These are phyloP conservation scores for Neoascia interrupta DNA, from an alignment of 2,888 invertebrate species.

Conservation along the genomic window DNA sequence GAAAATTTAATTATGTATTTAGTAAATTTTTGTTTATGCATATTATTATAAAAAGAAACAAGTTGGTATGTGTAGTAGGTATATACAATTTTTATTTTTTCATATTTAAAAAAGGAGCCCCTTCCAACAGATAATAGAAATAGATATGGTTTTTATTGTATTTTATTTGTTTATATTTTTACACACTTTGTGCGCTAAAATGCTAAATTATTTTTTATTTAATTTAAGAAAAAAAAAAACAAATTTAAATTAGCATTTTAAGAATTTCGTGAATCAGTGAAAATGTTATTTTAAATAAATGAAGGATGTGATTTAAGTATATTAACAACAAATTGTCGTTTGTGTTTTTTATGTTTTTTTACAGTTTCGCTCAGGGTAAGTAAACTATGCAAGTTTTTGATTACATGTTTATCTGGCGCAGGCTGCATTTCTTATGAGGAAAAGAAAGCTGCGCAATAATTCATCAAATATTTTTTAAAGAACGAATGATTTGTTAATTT, in stretches of 20 bases:
- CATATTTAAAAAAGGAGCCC: too few species aligned
- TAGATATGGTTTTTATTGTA: conserved; percentile 31
- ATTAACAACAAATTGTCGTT: conserved; percentile 30
- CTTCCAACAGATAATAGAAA: conserved; percentile 15
- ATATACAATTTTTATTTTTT: conserved; percentile 38
- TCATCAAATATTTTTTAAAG: too few species aligned
- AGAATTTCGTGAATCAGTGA: conserved; percentile 40
- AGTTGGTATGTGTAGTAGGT: conserved; percentile 18
- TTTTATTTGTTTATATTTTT: conserved; percentile 37
- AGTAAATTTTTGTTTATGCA: conserved; percentile 51
- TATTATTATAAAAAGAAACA: conserved; percentile 11
- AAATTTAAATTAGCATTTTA: conserved; percentile 9
- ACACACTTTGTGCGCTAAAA: conserved; percentile 31
- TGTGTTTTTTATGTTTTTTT: too few species aligned
- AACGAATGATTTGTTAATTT: too few species aligned
- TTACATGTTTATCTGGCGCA: too few species aligned
- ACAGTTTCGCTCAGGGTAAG: too few species aligned
- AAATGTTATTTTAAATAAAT: conserved; percentile 47
- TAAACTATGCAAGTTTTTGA: too few species aligned
- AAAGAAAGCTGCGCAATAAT: too few species aligned
- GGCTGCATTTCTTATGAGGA: too few species aligned
- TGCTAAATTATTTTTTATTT: conserved; percentile 57
- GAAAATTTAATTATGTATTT: too few species aligned
- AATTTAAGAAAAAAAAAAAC: conserved; percentile 19
- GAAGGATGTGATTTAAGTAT: conserved; percentile 65